Percentiles rank a stretch among this genome's conserved stretches.
These are phyloP conservation scores for Condylura cristata DNA, from an alignment of 2,113 vertebrate species.

Conservation along the genomic window DNA sequence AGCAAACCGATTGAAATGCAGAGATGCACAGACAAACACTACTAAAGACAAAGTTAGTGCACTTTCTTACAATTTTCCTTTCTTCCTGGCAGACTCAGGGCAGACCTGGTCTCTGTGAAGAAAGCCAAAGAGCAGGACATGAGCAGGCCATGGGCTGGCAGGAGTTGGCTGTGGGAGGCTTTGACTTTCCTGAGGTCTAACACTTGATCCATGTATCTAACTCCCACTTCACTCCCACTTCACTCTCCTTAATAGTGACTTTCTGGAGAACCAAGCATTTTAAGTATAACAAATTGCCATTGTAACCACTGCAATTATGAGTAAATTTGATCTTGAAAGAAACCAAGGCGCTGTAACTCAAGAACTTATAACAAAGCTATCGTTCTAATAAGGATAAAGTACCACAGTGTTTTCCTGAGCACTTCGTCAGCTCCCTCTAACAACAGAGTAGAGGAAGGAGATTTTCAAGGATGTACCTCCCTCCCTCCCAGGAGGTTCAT, in stretches of 20 bases:
- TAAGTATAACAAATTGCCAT: constrained; percentile 67
- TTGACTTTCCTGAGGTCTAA: background rate
- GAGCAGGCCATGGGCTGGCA: background rate
- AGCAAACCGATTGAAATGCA: background rate
- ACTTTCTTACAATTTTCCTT: background rate
- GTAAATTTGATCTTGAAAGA: constrained; percentile 63
- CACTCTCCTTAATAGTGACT: background rate
- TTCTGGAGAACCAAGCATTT: constrained; percentile 44
- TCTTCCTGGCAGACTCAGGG: background rate
- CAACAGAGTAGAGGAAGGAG: background rate
- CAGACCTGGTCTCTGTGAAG: background rate
- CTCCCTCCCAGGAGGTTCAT: background rate
- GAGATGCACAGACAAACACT: background rate
- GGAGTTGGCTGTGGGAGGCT: background rate
- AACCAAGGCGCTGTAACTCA: constrained; percentile 42
- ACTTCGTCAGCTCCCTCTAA: constrained; percentile 26
- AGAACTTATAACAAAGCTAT: constrained; percentile 32
- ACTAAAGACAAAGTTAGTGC: background rate
- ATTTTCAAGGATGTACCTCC: background rate
- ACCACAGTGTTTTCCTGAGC: background rate
- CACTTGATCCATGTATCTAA: background rate
- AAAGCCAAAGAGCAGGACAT: background rate
- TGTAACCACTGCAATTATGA: constrained; percentile 69
- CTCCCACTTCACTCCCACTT: constrained; percentile 47
- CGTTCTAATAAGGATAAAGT: constrained; percentile 40